These are phyloP conservation scores for Abrostola tripartita DNA, from an alignment of 2,888 invertebrate genomes.

Conservation along the genomic window DNA sequence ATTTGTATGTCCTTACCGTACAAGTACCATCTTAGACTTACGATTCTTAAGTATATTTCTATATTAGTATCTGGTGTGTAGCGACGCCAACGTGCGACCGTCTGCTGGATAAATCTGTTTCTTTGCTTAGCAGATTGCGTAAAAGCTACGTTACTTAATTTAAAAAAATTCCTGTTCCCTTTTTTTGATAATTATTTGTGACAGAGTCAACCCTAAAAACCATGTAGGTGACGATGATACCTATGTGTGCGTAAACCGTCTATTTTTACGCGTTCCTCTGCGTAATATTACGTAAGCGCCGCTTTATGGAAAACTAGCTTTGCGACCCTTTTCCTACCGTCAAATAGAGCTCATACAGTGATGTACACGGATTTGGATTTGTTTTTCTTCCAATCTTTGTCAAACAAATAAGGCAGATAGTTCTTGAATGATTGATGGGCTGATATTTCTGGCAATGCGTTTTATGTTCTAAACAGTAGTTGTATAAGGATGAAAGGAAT, in stretches of 20 bases:
- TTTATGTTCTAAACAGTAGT: conserved; percentile 17
- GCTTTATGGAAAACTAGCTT: conserved; percentile 63
- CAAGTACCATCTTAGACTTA: too few relatives aligned
- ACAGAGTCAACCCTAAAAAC: conserved; percentile 50
- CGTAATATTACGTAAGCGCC: conserved; percentile 61
- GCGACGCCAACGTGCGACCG: too few relatives aligned
- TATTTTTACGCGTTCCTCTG: conserved; percentile 57
- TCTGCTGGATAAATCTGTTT: too few relatives aligned
- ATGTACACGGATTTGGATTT: conserved; percentile 44
- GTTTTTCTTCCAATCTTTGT: conserved; percentile 48
- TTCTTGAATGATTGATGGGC: conserved; percentile 45
- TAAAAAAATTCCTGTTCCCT: not conserved
- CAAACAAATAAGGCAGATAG: conserved; percentile 44
- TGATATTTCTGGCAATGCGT: conserved; percentile 22
- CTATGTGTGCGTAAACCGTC: conserved; percentile 61
- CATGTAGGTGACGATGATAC: conserved; percentile 58
- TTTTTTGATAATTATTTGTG: not conserved
- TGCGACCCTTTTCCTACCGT: conserved; percentile 52
- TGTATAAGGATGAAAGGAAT: conserved; percentile 1
- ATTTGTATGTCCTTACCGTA: too few relatives aligned
- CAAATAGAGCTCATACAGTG: conserved; percentile 44
- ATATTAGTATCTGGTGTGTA: too few relatives aligned
- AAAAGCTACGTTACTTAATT: too few relatives aligned
- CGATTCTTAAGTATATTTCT: too few relatives aligned
- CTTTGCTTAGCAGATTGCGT: too few relatives aligned